Base-by-base conservation (phyloP, 2,113 vertebrate genomes). In the Hydrochoerus hydrochaeris region DNA sequence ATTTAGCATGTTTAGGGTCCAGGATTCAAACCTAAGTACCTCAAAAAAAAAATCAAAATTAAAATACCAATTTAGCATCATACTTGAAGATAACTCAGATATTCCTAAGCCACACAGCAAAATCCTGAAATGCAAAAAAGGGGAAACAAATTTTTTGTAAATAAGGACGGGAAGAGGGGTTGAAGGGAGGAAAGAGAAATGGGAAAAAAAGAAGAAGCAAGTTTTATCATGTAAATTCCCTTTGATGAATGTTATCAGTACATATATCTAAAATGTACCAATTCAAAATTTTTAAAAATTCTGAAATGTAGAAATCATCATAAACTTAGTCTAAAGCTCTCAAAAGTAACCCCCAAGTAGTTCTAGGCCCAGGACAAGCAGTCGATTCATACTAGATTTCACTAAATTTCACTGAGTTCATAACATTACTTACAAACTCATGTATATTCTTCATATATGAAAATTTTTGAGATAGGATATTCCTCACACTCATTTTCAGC, bases 381-480 rank as follows among this genome's bases (percentile, higher is more conserved):
- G 65, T 86, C 13, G 13, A 52, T 63, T 90, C 13, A 80, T 49
- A 78, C 28, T 57, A 54, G 77, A 78, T 41, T 58, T 87, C 63
- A 87, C 30, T 87, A 44, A 57, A n/a, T 81, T 71, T 83, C 69
- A 80, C 26, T 95, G 85, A 32, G 8, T 78, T 65, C 65, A 82
- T 85, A 83, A 11, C n/a, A 17, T 71, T 19, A 11, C 38, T 86
- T 9, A 81, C 4, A 57, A 90, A 92, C 13, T 58, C 12, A 73
- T 9, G 30, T 19, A 20, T 41, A 85, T 73, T 78, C 26, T 77
- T 71, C 16, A 8, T 8, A 9, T 57, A 73, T 49, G 20, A 73
- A 82, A 90, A 65, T 92, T 57, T 85, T 83, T 94, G 16, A 97
- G 65, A 73, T 62, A 30, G 20, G 71, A 62, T 94, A 73, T 83